Conservation (phyloP, 2,888 invertebrate species). For the Hyles lineata region DNA sequence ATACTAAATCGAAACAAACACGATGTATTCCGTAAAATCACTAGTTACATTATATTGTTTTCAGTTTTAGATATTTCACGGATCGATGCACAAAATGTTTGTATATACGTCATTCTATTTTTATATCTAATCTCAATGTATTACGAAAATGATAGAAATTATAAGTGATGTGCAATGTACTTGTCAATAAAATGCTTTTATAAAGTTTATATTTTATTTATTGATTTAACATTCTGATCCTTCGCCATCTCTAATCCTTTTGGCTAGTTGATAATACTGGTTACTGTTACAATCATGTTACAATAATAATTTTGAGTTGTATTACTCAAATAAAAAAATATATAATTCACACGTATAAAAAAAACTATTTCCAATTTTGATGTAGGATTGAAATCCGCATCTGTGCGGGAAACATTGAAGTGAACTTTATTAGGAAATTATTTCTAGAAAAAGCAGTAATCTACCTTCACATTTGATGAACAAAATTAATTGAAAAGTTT, state of each 20-base stretch:
- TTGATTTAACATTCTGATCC: not conserved
- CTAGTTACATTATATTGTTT: not conserved
- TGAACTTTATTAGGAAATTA: no score
- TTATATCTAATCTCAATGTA: constrained; percentile 52
- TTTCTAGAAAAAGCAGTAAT: no score
- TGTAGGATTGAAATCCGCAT: no score
- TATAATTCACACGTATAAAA: no score
- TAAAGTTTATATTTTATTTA: constrained; percentile 36
- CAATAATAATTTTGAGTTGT: no score
- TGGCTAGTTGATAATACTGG: no score
- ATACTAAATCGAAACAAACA: not conserved
- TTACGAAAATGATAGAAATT: constrained; percentile 32
- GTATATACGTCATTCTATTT: constrained; percentile 60
- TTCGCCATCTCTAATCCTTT: not conserved
- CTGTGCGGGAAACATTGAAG: no score
- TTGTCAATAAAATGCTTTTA: constrained; percentile 63
- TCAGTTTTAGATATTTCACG: constrained; percentile 31
- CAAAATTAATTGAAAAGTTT: no score
- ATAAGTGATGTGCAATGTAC: constrained; percentile 52
- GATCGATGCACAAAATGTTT: constrained; percentile 58
- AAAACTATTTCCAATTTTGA: no score
- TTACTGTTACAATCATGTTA: no score
- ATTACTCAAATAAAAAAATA: no score
- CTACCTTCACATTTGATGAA: no score
- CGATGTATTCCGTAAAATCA: not conserved